Percentiles rank a stretch among this genome's conserved stretches.
Evolutionary conservation across 2,888 invertebrate genomes (phyloP).

Genomic region (Lordiphosa fenestrarum): DNA sequence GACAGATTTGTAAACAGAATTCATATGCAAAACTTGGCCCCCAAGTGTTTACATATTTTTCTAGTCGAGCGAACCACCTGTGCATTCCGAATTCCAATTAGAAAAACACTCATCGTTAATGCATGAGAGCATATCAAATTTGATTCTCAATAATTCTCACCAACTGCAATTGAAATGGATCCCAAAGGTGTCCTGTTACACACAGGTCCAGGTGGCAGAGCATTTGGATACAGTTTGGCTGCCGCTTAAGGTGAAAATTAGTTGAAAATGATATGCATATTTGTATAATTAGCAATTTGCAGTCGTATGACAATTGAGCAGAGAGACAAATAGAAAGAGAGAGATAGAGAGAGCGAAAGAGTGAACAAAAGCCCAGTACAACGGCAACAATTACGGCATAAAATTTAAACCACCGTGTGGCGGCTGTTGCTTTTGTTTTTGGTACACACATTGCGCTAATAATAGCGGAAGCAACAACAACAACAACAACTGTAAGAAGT

Average conservation of each 20-base stretch:
- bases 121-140: too few relatives aligned
- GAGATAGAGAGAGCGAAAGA: constrained; percentile 4
- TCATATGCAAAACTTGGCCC: too few relatives aligned
- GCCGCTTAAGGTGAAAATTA: constrained; percentile 23
- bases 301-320: constrained; percentile 19
- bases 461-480: constrained; percentile 51
- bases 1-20: too few relatives aligned
- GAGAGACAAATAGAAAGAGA: background rate
- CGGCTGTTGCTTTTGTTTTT: constrained; percentile 11
- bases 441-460: constrained; percentile 63
- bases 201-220: constrained; percentile 37
- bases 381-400: constrained; percentile 20
- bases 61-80: too few relatives aligned
- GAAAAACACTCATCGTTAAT: too few relatives aligned
- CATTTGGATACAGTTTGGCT: constrained; percentile 5
- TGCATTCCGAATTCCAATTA: too few relatives aligned
- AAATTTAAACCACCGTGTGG: constrained; percentile 13
- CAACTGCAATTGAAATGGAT: too few relatives aligned
- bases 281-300: constrained; percentile 36
- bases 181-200: too few relatives aligned
- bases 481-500: constrained; percentile 26
- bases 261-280: constrained; percentile 31
- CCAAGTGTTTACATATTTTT: too few relatives aligned
- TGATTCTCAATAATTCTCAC: too few relatives aligned
- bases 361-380: constrained; percentile 4